phyloP scores from a whole-genome alignment of 2,888 invertebrate genomes.

The Thereva unica region DNA sequence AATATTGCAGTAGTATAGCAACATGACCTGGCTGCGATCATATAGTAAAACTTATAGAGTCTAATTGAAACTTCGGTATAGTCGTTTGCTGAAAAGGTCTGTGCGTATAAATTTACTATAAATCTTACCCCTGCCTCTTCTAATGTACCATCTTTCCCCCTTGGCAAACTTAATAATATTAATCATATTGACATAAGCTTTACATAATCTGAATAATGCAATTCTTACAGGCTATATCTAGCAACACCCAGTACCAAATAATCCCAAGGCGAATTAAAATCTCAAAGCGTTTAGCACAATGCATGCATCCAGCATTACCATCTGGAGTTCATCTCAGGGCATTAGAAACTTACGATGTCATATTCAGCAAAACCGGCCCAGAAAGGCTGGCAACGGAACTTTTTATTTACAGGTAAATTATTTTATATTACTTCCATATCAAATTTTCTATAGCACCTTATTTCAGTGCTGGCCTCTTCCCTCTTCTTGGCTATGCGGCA shows the following conservation, averaged over 20 bases:
- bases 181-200: no score
- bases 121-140: no score
- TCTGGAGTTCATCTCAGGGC: conserved; percentile 91
- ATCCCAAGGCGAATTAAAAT: conserved; percentile 86
- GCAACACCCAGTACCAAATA: conserved; percentile 79
- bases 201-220: not conserved
- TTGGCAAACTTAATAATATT: no score
- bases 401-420: conserved; percentile 77
- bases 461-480: conserved; percentile 74
- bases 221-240: conserved; percentile 70
- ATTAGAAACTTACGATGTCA: conserved; percentile 86
- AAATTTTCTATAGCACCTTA: conserved; percentile 3
- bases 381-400: conserved; percentile 78
- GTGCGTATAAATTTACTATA: no score
- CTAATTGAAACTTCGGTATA: no score
- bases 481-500: conserved; percentile 84
- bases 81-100: no score
- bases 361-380: conserved; percentile 86
- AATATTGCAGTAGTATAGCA: no score
- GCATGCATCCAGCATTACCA: conserved; percentile 89
- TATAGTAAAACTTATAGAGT: no score
- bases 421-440: conserved; percentile 47
- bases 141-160: no score
- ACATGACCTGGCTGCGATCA: no score
- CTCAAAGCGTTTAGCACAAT: conserved; percentile 88